A percentile compares a stretch with the other conserved stretches of the same genome.
Evolutionary conservation across 2,888 invertebrate genomes (phyloP).

Genomic region (Hirtodrosophila cameraria): DNA sequence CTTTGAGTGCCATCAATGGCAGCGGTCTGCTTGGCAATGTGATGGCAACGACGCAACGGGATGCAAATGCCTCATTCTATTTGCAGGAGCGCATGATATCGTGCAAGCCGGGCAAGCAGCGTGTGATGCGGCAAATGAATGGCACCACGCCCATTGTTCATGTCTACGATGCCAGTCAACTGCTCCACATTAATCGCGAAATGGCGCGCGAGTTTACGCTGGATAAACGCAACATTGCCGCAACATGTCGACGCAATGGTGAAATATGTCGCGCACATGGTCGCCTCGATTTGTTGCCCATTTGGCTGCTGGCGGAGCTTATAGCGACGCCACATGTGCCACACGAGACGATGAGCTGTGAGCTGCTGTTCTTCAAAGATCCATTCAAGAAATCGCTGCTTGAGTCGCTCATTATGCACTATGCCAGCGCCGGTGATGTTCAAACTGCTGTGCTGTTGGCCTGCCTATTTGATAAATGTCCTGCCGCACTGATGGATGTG

Average conservation of each 20-base stretch:
- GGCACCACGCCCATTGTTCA: conserved; percentile 78
- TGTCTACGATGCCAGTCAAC: conserved; percentile 83
- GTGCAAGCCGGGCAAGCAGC: conserved; percentile 82
- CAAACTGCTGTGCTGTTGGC: conserved; percentile 97
- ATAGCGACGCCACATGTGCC: conserved; percentile 86
- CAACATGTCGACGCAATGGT: conserved; percentile 93
- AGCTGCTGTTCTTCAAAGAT: conserved; percentile 90
- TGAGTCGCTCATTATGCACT: conserved; percentile 93
- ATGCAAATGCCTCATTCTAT: conserved; percentile 90
- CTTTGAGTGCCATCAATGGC: conserved; percentile 89
- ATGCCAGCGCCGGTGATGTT: conserved; percentile 91
- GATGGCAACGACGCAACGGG: conserved; percentile 81
- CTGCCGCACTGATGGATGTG: conserved; percentile 80
- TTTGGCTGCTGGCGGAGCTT: conserved; percentile 93
- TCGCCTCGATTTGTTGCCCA: conserved; percentile 92
- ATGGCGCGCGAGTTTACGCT: conserved; percentile 93
- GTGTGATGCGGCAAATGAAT: conserved; percentile 81
- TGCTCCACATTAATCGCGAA: conserved; percentile 91
- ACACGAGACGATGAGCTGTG: conserved; percentile 84
- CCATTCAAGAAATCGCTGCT: conserved; percentile 94
- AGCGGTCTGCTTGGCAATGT: conserved; percentile 84
- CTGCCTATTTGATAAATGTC: conserved; percentile 92
- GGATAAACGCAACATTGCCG: conserved; percentile 84
- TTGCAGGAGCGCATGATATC: conserved; percentile 88
- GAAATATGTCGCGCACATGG: conserved; percentile 90